Percentiles rank a stretch among this genome's conserved stretches.
phyloP scores from a whole-genome alignment of 92 coral and sea anemone genomes.

The Desmophyllum pertusum region DNA sequence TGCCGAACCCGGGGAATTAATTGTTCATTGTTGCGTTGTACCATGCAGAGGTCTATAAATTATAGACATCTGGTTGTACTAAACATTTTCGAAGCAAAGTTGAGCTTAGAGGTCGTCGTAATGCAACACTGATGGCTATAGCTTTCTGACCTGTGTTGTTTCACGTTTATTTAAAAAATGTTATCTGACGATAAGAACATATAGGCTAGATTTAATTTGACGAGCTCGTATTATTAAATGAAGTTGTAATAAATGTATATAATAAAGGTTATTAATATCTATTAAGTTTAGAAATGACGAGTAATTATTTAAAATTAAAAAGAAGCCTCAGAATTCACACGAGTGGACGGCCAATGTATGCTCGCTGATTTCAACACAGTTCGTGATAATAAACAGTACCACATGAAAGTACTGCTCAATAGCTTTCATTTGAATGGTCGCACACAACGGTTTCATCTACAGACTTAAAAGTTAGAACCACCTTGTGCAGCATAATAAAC shows the following conservation, averaged over 20 bases:
- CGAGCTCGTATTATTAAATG: background rate
- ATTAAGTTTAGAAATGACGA: background rate
- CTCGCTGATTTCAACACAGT: background rate
- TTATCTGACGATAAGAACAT: background rate
- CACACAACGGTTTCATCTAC: background rate
- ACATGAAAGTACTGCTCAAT: background rate
- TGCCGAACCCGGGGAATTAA: too few relatives aligned
- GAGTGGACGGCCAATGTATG: background rate
- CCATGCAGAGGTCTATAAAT: too few relatives aligned
- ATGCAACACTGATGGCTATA: too few relatives aligned
- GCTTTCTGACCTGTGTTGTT: too few relatives aligned
- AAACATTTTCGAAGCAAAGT: too few relatives aligned
- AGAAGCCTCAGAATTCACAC: background rate
- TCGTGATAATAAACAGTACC: background rate
- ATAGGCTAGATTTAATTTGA: background rate
- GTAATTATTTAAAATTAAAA: background rate
- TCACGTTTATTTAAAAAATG: background rate
- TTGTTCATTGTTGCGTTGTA: too few relatives aligned
- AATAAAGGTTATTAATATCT: slow-evolving; percentile 1
- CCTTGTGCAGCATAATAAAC: background rate
- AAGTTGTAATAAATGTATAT: slow-evolving; percentile 13
- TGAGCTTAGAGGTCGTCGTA: too few relatives aligned
- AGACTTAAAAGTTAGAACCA: background rate
- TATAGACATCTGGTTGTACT: too few relatives aligned
- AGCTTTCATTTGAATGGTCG: background rate